phyloP scores from a whole-genome alignment of 1,140 invertebrate species.

The Schlechtendalia chinensis region DNA sequence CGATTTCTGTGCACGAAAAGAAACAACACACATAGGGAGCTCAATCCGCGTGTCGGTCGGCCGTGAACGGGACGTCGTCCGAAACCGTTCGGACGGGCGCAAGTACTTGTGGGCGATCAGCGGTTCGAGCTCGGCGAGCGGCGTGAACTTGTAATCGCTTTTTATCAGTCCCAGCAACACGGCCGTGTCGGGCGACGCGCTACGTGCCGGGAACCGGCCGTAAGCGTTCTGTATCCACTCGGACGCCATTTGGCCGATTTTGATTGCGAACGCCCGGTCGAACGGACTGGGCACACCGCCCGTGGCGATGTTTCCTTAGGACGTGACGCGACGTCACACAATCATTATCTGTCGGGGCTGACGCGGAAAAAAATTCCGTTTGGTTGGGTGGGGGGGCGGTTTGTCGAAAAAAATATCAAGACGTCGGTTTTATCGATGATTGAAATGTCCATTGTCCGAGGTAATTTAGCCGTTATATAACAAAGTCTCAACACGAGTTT shows the following conservation, averaged over 20 bases:
- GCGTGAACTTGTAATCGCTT: constrained; percentile 7
- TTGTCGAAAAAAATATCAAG: too few relatives aligned
- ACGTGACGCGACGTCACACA: too few relatives aligned
- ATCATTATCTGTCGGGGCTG: too few relatives aligned
- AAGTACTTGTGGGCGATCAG: neutral
- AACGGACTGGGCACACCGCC: constrained; percentile 44
- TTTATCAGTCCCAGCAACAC: constrained; percentile 25
- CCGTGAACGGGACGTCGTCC: too few relatives aligned
- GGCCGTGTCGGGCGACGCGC: neutral
- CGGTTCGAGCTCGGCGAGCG: neutral
- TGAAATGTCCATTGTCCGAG: too few relatives aligned
- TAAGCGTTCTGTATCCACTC: constrained; percentile 27
- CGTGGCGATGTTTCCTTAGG: constrained; percentile 36
- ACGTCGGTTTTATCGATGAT: too few relatives aligned
- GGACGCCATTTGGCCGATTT: constrained; percentile 18
- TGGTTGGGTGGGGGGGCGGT: too few relatives aligned
- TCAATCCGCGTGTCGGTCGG: too few relatives aligned
- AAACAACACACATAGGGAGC: too few relatives aligned
- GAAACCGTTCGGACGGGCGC: neutral
- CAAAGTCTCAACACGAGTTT: too few relatives aligned
- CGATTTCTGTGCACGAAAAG: neutral
- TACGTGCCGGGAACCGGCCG: neutral
- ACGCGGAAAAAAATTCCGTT: too few relatives aligned
- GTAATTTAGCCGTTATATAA: too few relatives aligned
- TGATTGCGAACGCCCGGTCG: constrained; percentile 48